A percentile compares a stretch with the other conserved stretches of the same genome.
Evolutionary conservation across 2,888 invertebrate genomes (phyloP).

Genomic region (Limnephilus auricula): DNA sequence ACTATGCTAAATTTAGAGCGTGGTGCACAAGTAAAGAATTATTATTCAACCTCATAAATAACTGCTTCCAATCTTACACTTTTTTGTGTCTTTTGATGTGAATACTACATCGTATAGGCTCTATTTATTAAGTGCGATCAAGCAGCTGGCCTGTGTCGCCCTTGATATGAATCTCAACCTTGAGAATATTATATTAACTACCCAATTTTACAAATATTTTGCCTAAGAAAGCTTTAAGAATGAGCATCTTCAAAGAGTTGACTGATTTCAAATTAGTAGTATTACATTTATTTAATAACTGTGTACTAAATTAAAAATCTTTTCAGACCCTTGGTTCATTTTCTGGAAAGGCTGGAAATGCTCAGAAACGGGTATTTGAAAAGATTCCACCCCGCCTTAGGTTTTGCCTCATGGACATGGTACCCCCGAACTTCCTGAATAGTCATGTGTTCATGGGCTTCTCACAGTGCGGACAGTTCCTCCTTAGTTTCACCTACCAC

Average conservation of each 20-base stretch:
- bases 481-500: slow-evolving; percentile 90
- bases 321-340: slow-evolving; percentile 76
- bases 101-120: background rate
- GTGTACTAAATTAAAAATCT: background rate
- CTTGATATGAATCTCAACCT: background rate
- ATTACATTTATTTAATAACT: background rate
- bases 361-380: slow-evolving; percentile 76
- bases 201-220: background rate
- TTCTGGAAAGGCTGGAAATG: slow-evolving; percentile 73
- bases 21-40: background rate
- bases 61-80: background rate
- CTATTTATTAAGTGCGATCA: background rate
- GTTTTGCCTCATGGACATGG: slow-evolving; percentile 81
- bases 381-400: slow-evolving; percentile 79
- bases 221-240: background rate
- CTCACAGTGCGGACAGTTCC: slow-evolving; percentile 95
- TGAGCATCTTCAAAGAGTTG: background rate
- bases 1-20: no score
- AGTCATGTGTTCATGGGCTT: slow-evolving; percentile 97
- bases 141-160: background rate
- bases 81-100: background rate
- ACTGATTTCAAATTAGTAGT: background rate
- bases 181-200: background rate
- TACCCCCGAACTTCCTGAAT: slow-evolving; percentile 77
- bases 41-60: background rate